A percentile compares a stretch with the other conserved stretches of the same genome.
Conservation (phyloP, 2,797 vertebrate genomes). For the Acomys russatus region DNA sequence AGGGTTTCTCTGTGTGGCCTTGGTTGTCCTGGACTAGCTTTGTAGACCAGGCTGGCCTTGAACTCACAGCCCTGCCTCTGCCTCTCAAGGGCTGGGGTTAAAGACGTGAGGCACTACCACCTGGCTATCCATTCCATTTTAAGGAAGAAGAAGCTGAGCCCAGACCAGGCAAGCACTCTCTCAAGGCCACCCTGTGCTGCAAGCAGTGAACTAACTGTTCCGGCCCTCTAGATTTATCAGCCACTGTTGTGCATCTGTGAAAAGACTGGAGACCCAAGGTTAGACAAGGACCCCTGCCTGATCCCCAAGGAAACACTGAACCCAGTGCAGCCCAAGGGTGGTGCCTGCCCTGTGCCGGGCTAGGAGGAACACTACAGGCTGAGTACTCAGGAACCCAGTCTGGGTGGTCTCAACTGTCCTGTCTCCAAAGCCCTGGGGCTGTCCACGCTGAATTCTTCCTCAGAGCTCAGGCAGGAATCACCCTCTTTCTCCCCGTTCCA, state of each 20-base stretch:
- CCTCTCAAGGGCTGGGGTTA: too few relatives aligned
- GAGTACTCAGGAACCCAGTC: not conserved
- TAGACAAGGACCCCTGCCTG: not conserved
- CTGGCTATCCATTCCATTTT: not conserved
- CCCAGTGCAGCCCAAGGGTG: not conserved
- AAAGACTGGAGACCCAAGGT: not conserved
- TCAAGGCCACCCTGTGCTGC: not conserved
- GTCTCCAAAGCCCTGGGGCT: not conserved
- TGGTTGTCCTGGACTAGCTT: too few relatives aligned
- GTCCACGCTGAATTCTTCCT: not conserved
- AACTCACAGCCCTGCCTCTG: too few relatives aligned
- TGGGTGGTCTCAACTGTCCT: not conserved
- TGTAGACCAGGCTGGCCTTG: too few relatives aligned
- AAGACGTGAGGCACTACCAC: too few relatives aligned
- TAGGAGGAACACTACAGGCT: not conserved
- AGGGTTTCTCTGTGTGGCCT: too few relatives aligned
- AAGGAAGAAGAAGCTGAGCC: slow-evolving; percentile 53
- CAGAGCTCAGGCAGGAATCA: not conserved
- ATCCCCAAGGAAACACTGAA: slow-evolving; percentile 30
- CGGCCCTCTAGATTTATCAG: not conserved
- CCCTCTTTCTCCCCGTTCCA: not conserved
- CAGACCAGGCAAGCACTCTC: not conserved
- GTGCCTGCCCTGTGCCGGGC: not conserved
- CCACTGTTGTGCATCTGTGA: not conserved
- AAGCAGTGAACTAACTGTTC: not conserved